A percentile compares a stretch with the other conserved stretches of the same genome.
Evolutionary conservation across 2,888 invertebrate genomes (phyloP).

Genomic region (Chironomus tentans): DNA sequence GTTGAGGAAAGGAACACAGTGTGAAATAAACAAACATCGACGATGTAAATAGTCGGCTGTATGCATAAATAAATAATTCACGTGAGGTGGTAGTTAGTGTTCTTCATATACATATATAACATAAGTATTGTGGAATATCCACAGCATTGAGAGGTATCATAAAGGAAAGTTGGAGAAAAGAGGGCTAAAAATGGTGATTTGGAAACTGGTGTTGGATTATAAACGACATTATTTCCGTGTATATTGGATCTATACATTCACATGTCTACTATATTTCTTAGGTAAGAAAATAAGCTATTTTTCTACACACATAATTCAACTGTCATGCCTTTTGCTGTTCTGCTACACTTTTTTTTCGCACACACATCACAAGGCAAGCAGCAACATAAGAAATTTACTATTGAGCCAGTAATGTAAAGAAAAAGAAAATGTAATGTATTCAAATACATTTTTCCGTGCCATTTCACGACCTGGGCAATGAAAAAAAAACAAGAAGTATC

Average conservation of each 20-base stretch:
- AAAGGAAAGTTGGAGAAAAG: background rate
- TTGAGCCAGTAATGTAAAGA: background rate
- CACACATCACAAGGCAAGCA: background rate
- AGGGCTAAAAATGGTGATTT: background rate
- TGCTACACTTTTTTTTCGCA: background rate
- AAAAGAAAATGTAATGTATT: background rate
- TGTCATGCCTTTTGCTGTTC: background rate
- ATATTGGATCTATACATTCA: slow-evolving; percentile 18
- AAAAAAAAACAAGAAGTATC: background rate
- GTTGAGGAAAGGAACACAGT: background rate
- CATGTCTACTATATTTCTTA: slow-evolving; percentile 12
- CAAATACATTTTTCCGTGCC: slow-evolving; percentile 4
- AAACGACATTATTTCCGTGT: slow-evolving; percentile 5
- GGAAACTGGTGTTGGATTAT: slow-evolving; percentile 12
- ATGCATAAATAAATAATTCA: background rate
- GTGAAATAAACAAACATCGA: background rate
- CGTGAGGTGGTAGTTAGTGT: background rate
- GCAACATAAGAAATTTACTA: no score
- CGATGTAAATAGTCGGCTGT: background rate
- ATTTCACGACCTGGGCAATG: slow-evolving; percentile 10
- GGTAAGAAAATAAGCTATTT: slow-evolving; percentile 10
- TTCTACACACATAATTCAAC: background rate
- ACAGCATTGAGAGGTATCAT: background rate
- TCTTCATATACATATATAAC: background rate
- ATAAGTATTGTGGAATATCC: background rate